Conservation (phyloP, 2,113 vertebrate species). For the Stegostoma tigrinum region DNA sequence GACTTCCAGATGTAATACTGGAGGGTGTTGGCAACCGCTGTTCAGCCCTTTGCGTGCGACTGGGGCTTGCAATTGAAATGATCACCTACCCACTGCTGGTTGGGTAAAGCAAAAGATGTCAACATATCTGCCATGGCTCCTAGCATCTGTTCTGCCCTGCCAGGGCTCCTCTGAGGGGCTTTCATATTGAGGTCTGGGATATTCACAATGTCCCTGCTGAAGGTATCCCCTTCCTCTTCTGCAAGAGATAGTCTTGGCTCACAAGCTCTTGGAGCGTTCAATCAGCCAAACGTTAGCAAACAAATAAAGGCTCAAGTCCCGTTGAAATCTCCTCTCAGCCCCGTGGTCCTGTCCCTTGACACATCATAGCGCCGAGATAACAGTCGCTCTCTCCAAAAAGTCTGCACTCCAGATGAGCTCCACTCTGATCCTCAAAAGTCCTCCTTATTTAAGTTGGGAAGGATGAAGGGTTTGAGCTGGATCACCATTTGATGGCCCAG, state of each 20-base stretch:
- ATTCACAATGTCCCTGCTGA: not conserved
- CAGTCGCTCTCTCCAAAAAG: not conserved
- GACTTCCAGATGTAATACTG: too few relatives aligned
- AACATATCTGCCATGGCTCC: conserved; percentile 73
- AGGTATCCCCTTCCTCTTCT: too few relatives aligned
- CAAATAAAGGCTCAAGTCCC: not conserved
- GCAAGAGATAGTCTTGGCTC: not conserved
- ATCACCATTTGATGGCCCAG: not conserved
- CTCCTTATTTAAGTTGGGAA: not conserved
- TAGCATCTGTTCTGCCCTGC: conserved; percentile 69
- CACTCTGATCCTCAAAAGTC: not conserved
- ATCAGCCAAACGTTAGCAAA: not conserved
- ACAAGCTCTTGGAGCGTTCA: not conserved
- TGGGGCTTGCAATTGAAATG: not conserved
- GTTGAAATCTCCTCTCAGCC: not conserved
- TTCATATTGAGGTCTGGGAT: conserved; percentile 53
- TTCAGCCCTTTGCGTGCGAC: not conserved
- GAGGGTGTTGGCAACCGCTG: too few relatives aligned
- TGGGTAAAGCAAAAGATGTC: conserved; percentile 66
- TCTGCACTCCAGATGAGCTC: not conserved
- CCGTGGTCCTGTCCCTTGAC: not conserved
- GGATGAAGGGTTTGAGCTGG: not conserved
- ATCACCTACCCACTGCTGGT: conserved; percentile 64
- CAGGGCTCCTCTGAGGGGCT: conserved; percentile 61
- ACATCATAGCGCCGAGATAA: not conserved